A percentile compares a stretch with the other conserved stretches of the same genome.
These are phyloP conservation scores for Austrofundulus limnaeus DNA, from an alignment of 2,113 vertebrate genomes.

Conservation along the genomic window DNA sequence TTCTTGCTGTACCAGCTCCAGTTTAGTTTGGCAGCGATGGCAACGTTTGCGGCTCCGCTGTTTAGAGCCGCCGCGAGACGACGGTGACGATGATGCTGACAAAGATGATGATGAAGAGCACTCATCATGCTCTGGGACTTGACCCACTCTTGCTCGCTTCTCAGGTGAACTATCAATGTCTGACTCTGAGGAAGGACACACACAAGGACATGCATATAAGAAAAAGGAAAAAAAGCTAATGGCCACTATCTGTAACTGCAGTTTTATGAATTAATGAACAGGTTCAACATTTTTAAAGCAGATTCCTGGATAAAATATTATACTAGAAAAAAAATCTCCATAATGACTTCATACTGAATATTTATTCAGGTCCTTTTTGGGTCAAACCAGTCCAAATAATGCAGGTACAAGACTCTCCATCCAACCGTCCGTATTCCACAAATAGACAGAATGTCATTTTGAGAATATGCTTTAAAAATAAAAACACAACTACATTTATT, in stretches of 20 bases:
- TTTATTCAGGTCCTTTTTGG: not conserved
- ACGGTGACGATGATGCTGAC: conserved; percentile 53
- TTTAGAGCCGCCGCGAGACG: conserved; percentile 83
- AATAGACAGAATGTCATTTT: not conserved
- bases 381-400: not conserved
- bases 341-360: not conserved
- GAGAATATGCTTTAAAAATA: not conserved
- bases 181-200: conserved; percentile 88
- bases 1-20: conserved; percentile 98
- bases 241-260: not conserved
- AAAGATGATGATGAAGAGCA: conserved; percentile 61
- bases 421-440: not conserved
- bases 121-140: conserved; percentile 82
- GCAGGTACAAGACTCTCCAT: not conserved
- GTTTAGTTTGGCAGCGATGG: conserved; percentile 98
- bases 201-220: conserved; percentile 3
- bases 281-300: not conserved
- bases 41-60: conserved; percentile 96
- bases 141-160: conserved; percentile 87
- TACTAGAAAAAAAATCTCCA: not conserved
- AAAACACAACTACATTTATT: not conserved
- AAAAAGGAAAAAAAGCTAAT: not conserved
- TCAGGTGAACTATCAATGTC: conserved; percentile 90
- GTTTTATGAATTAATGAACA: not conserved
- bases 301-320: not conserved